A percentile compares a stretch with the other conserved stretches of the same genome.
Evolutionary conservation across 1,140 invertebrate genomes (phyloP).

Genomic region (Mycetomoellerius zeteki): DNA sequence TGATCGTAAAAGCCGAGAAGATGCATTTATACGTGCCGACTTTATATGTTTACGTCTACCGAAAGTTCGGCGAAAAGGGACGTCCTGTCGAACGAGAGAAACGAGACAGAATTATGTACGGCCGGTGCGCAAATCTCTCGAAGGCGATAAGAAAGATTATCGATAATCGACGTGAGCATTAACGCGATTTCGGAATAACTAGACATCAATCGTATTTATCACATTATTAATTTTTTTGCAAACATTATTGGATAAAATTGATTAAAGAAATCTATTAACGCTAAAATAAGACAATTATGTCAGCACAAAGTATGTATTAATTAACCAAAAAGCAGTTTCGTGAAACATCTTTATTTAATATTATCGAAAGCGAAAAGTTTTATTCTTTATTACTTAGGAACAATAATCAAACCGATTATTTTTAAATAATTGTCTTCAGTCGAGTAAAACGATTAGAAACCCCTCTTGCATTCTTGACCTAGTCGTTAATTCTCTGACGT

Average conservation of each 20-base stretch:
- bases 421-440: neutral
- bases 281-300: neutral
- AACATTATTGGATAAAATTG: neutral
- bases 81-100: constrained; percentile 71
- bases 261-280: neutral
- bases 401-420: neutral
- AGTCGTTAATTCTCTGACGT: constrained; percentile 71
- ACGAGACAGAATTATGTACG: constrained; percentile 68
- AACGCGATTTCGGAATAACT: constrained; percentile 8
- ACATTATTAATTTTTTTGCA: neutral
- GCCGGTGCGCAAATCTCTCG: constrained; percentile 2
- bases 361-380: neutral
- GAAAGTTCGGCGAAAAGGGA: constrained; percentile 73
- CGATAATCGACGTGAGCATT: constrained; percentile 8
- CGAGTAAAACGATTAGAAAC: constrained; percentile 64
- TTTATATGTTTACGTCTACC: constrained; percentile 76
- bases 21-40: constrained; percentile 76
- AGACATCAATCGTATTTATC: neutral
- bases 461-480: constrained; percentile 73
- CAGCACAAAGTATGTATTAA: neutral
- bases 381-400: neutral
- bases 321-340: neutral
- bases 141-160: constrained; percentile 24
- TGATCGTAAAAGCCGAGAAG: constrained; percentile 74
- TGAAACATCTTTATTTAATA: neutral